Evolutionary conservation across 2,797 vertebrate genomes (phyloP), one percentile per base, ranked within the genome.

Genomic region (Nothura maculosa): DNA sequence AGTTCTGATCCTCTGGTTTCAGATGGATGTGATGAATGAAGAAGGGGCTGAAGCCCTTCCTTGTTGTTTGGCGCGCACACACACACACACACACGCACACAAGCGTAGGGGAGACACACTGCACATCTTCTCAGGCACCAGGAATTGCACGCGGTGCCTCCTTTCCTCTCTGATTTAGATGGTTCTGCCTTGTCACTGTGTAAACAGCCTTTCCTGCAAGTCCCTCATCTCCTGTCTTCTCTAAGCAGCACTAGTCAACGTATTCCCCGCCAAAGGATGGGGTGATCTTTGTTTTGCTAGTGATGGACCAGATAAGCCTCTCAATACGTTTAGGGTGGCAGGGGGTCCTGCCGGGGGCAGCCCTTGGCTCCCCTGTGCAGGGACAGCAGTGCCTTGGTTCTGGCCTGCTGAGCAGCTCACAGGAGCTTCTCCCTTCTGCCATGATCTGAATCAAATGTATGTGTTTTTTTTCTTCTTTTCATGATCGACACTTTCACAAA

Each of bases 221-320:
- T 12, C 69, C 61, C 86, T 91, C 81, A 74, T 36, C 74, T 84
- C 24, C 45, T 88, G 81, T 87, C 69, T 89, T n/a, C 34, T 92
- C 68, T 52, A 28, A 92, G 79, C 54, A 93, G 90, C 93, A 89
- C 72, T 54, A 83, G 61, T 57, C 52, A 79, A 10, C 91, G 77
- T 97, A 94, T 96, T 97, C 97, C 85, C 79, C 91, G 17, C 76
- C 27, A 47, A 96, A 94, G 92, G 30, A 89, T 57, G 21, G 28
- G 61, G 32, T 48, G 50, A 76, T 2, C 43, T 92, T 74, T 85
- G 68, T 85, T 96, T 97, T 94, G 74, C 91, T 80, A 97, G 64
- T 86, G 94, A 90, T 90, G 67, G 89, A 96, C 87, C 94, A 96
- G 95, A 90, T 89, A 90, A 80, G 54, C 93, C 70, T 97, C 86